Evolutionary conservation across 2,888 invertebrate genomes (phyloP), one percentile per base, ranked within the genome.

Genomic region (Mesorhabditis belari): DNA sequence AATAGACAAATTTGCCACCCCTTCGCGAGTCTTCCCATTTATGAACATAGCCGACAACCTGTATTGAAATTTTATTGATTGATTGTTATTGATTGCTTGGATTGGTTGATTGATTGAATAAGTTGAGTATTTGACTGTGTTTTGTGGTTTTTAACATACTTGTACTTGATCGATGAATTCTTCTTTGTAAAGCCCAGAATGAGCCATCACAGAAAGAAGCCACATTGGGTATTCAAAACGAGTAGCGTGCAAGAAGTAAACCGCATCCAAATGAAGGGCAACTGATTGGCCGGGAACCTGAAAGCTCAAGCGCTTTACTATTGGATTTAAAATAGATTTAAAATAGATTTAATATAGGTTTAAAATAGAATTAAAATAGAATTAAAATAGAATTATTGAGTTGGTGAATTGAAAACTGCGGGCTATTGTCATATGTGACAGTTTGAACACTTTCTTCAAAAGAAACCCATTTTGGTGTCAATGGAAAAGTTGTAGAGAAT

Each of bases 151-250:
- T 50, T 9, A 6, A 44, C 49, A 19, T 49, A 62, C 62, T 49
- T 62, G 62, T 19, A 62, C 19, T 62, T 62, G 62, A 52, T 62
- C 62, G n/a, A 62, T 54, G 44, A 62, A 62, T 12, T 61, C 49
- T 19, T 62, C 50, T 62, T 62, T 25, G 27, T 52, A 61, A 12
- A 62, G 52, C 2, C 61, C 61, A 5, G 62, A 59, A 24, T 24
- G 26, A 3, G 54, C 49, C 62, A 62, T 62, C 3, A 61, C 62
- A 26, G 50, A 51, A 12, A 61, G 61, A 9, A 62, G 60, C 62
- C 62, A 62, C 28, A 29, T 17, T n/a, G 62, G 62, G 60, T 62
- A 62, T 5, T 62, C 60, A 52, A 62, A 62, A n/a, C 62, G 29
- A 28, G 62, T 53, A 9, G 62, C 62, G 23, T 26, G 23, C 49